These are phyloP conservation scores for Sylvietta virens DNA, from an alignment of 2,113 vertebrate species.

Conservation along the genomic window DNA sequence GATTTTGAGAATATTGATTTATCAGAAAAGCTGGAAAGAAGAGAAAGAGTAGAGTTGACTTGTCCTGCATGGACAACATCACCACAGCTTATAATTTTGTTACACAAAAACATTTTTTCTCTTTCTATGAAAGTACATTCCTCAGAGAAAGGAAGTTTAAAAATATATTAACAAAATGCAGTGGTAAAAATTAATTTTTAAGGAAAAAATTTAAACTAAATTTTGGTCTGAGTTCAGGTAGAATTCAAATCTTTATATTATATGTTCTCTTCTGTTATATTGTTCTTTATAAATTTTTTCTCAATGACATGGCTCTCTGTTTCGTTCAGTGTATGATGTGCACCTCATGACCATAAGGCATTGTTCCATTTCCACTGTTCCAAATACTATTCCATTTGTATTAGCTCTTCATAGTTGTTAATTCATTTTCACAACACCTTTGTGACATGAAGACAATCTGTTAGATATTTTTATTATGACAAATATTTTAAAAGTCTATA, in stretches of 20 bases:
- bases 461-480: not conserved
- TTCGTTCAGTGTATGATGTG: not conserved
- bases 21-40: not conserved
- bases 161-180: not conserved
- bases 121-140: not conserved
- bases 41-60: not conserved
- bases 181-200: not conserved
- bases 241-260: not conserved
- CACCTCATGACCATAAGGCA: not conserved
- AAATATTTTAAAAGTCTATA: not conserved
- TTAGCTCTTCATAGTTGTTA: not conserved
- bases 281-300: not conserved
- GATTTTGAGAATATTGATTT: not conserved
- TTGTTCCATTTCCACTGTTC: not conserved
- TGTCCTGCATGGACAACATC: not conserved
- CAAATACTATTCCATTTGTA: not conserved
- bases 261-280: not conserved
- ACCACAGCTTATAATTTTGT: not conserved
- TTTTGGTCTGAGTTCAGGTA: not conserved
- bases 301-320: not conserved
- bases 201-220: not conserved
- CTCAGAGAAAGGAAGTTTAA: not conserved
- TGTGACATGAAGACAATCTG: not conserved
- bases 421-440: not conserved
- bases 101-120: not conserved